phyloP scores from a whole-genome alignment of 30 jellyfish, hydroid and myxozoan species.

The Phacellophora camtschatica region DNA sequence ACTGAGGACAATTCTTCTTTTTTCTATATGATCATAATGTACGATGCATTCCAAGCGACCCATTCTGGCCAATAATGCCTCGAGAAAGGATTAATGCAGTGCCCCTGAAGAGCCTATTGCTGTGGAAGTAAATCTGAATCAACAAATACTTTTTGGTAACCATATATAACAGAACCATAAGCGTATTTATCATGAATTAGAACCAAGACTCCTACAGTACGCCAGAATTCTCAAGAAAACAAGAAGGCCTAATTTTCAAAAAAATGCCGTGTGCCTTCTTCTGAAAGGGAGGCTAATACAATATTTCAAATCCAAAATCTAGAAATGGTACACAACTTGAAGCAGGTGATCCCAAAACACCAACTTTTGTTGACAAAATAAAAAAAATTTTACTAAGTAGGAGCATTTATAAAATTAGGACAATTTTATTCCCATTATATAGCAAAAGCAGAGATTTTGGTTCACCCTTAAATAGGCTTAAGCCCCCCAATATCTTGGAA shows the following conservation, averaged over 20 bases:
- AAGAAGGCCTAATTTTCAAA: not conserved
- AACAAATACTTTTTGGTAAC: not conserved
- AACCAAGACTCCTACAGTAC: not conserved
- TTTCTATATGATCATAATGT: not conserved
- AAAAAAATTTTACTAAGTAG: not conserved
- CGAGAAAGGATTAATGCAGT: not conserved
- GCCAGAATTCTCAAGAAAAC: not conserved
- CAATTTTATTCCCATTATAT: not conserved
- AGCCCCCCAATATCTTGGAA: not conserved
- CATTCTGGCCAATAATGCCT: not conserved
- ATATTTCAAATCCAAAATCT: not conserved
- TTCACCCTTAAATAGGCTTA: not conserved
- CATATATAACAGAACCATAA: not conserved
- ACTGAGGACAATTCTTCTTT: not conserved
- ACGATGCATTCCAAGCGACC: conserved; percentile 20
- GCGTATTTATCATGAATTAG: not conserved
- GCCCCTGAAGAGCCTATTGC: not conserved
- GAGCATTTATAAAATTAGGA: not conserved
- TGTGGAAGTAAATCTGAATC: not conserved
- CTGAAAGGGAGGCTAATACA: not conserved
- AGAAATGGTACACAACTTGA: not conserved
- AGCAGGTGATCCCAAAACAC: not conserved
- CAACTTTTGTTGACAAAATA: not conserved
- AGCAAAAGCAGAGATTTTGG: not conserved
- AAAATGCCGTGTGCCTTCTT: not conserved